phyloP scores from a whole-genome alignment of 2,113 vertebrate species.

The Chaetura pelagica region DNA sequence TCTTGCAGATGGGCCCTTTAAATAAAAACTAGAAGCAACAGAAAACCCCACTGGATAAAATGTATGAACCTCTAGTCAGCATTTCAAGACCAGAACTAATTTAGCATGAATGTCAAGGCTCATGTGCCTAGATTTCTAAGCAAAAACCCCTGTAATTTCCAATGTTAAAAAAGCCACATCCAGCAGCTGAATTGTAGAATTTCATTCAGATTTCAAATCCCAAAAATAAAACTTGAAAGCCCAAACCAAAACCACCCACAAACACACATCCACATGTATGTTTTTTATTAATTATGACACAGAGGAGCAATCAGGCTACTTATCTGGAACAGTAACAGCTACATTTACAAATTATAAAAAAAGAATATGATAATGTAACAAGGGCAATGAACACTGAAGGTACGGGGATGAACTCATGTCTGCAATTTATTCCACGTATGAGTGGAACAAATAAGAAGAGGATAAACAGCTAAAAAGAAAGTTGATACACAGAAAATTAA shows the following conservation, averaged over 20 bases:
- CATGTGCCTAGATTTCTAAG: neutral
- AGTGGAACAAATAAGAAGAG: neutral
- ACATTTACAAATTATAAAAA: neutral
- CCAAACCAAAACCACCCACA: neutral
- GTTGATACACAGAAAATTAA: neutral
- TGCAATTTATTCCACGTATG: neutral
- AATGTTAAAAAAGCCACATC: neutral
- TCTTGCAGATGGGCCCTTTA: neutral
- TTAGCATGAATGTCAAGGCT: neutral
- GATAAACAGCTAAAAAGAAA: neutral
- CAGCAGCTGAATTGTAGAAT: neutral
- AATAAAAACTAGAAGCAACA: neutral
- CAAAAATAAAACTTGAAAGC: neutral
- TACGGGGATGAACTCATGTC: neutral
- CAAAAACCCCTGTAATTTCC: neutral
- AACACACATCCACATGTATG: neutral
- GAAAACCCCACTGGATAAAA: neutral
- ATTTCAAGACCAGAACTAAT: neutral
- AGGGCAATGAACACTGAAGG: neutral
- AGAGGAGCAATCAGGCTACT: neutral
- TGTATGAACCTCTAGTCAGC: neutral
- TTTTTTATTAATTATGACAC: neutral
- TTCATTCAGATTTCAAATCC: neutral
- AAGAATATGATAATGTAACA: accelerated
- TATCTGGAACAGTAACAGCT: neutral